These are phyloP conservation scores for Procapra przewalskii DNA, from an alignment of 2,113 vertebrate species.

Conservation along the genomic window DNA sequence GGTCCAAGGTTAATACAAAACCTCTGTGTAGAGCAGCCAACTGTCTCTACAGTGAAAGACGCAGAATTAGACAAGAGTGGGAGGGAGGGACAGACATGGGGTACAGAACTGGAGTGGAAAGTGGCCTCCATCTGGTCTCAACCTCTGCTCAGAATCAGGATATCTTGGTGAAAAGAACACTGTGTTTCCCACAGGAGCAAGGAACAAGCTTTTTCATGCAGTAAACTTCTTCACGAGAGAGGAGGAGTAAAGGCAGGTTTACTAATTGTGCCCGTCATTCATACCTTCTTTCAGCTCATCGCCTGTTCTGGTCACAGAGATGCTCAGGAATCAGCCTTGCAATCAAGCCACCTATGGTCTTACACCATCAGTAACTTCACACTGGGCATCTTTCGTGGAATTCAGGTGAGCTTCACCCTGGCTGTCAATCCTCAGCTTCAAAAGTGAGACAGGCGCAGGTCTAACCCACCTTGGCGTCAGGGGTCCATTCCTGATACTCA, in stretches of 20 bases:
- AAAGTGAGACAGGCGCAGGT: background rate
- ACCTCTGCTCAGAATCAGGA: slow-evolving; percentile 19
- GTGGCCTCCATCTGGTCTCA: background rate
- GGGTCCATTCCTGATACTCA: background rate
- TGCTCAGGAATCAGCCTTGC: background rate
- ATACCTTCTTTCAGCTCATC: background rate
- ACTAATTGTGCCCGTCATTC: background rate
- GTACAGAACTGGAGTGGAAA: background rate
- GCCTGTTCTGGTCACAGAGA: background rate
- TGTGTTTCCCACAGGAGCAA: background rate
- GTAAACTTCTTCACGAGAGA: background rate
- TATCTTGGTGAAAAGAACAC: slow-evolving; percentile 25
- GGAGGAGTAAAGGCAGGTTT: background rate
- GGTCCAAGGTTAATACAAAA: slow-evolving; percentile 12
- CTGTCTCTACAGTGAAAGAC: background rate
- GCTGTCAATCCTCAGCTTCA: background rate
- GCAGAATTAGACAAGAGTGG: background rate
- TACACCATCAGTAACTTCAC: background rate
- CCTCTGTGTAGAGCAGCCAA: background rate
- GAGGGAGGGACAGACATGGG: background rate
- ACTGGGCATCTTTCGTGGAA: background rate
- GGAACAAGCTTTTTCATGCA: background rate
- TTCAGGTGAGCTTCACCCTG: background rate
- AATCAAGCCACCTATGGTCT: background rate
- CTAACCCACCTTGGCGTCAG: background rate